Percentiles rank a stretch among this genome's conserved stretches.
Conservation (phyloP, 2,888 invertebrate genomes). For the Aethes cnicana region DNA sequence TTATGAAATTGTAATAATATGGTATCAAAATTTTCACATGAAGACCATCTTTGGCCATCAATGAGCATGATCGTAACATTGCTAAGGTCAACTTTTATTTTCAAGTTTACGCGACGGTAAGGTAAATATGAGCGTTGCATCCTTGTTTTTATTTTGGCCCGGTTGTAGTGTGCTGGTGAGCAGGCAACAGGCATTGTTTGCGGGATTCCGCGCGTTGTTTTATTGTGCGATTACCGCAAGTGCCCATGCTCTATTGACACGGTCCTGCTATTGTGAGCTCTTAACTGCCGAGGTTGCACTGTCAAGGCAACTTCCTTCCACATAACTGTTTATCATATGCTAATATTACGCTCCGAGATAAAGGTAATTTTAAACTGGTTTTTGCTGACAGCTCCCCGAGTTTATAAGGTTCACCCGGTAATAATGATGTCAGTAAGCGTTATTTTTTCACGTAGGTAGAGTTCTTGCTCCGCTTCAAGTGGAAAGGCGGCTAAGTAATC, state of each 20-base stretch:
- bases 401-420: too few relatives aligned
- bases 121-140: too few relatives aligned
- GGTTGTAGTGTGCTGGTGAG: constrained; percentile 39
- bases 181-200: constrained; percentile 52
- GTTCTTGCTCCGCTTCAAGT: not conserved
- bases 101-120: too few relatives aligned
- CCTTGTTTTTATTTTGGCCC: constrained; percentile 51
- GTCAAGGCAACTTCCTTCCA: constrained; percentile 62
- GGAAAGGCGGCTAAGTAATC: constrained; percentile 7
- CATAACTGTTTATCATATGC: constrained; percentile 39
- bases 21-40: too few relatives aligned
- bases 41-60: too few relatives aligned
- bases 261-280: constrained; percentile 55
- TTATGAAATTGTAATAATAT: too few relatives aligned
- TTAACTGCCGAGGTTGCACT: constrained; percentile 59
- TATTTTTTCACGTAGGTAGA: not conserved
- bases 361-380: too few relatives aligned
- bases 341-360: too few relatives aligned
- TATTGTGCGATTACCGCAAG: constrained; percentile 57
- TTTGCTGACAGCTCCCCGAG: too few relatives aligned
- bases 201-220: constrained; percentile 53
- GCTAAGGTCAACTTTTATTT: too few relatives aligned
- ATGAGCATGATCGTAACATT: too few relatives aligned
- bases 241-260: constrained; percentile 66
- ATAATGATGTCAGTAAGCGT: not conserved